Evolutionary conservation across 2,797 vertebrate genomes (phyloP), one percentile per base, ranked within the genome.

Genomic region (Poeciliopsis paucimaculata): DNA sequence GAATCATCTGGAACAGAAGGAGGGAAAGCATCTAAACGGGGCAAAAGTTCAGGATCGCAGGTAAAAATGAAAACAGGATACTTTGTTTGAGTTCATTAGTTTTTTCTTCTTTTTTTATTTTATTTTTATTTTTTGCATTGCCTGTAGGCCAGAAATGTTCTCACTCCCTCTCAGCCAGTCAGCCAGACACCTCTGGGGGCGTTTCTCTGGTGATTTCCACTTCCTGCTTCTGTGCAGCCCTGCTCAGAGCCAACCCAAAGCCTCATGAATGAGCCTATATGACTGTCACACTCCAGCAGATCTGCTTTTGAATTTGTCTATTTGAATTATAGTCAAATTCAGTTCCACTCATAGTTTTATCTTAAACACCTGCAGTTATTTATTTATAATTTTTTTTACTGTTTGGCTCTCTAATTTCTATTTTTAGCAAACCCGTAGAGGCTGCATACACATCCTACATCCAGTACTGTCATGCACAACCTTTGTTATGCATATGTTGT

Each of bases 1-100:
- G 98, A 98, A 93, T 95, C 96, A 95, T 97, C 98, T 97, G 97
- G 97, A 96, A 95, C 97, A 84, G 98, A 99, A 96, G 98, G 97
- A 96, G 98, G 98, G 94, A 99, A 99, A 96, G 94, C 96, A 91
- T 96, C 96, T 85, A 98, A 99, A 96, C 98, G 97, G 95, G 95
- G 96, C 90, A 99, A 98, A 97, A 95, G 96, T 95, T 97, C 98
- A 95, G 97, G 96, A 95, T 97, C 97, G 15, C 98, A 99, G 98
- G 98, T 99, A 98, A 71, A 34, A 75, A 93, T 36, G 87, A 73
- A 47, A 55, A 4, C 26, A 60, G 2, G 62, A 46, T 36, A 82
- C 80, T 91, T 91, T 76, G 75, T 80, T 83, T 13, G 77, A 89
- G 80, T 90, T 90, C 76, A 75, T 86, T 86, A 92, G 87, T 71